Base-by-base conservation (phyloP, 1,140 invertebrate genomes). In the Diorhabda elongata region DNA sequence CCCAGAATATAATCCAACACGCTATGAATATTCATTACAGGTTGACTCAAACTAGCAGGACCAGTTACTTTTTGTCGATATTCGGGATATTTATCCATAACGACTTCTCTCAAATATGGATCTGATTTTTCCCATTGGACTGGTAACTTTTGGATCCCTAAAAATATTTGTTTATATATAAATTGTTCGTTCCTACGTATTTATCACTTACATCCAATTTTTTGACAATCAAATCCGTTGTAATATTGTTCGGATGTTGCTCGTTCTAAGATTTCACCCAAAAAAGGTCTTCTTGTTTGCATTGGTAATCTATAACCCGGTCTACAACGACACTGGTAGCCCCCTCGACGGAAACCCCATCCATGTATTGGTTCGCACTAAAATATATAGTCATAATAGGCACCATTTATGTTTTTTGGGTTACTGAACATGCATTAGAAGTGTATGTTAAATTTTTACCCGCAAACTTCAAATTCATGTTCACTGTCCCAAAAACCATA, bases 361-460 rank as follows among this genome's bases (percentile, higher is more conserved):
- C 97, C 97, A 79, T 97, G 91, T 42, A 98, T 81, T 0, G 97
- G 97, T 84, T 99, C 97, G 84, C 97, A 99, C 91, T 96, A 60
- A 83, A 84, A 70, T 26, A 26, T 26, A 26, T 26, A 26, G 26
- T 26, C 26, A 26, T 26, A 26, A 26, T 62, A 61, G 64, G 66
- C 57, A 26, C 9, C 3, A 26, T n/a, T n/a, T 58, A 5, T n/a
- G 57, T 58, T 5, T 58, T n/a, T 7, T 26, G 26, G 26, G 26
- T 26, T 26, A 26, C 26, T 26, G 26, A 26, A 26, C 26, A 26
- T 42, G 7, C 7, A n/a, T 42, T 62, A 1, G 61, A 26, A 26
- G 26, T 2, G 26, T 26, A 26, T 26, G 26, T 26, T 26, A 26
- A 26, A 26, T 26, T 26, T 26, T 26, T 26, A 26, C 26, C 26